Evolutionary conservation across 2,888 invertebrate genomes (phyloP), one percentile per base, ranked within the genome.

Genomic region (Ennomos erosarius): DNA sequence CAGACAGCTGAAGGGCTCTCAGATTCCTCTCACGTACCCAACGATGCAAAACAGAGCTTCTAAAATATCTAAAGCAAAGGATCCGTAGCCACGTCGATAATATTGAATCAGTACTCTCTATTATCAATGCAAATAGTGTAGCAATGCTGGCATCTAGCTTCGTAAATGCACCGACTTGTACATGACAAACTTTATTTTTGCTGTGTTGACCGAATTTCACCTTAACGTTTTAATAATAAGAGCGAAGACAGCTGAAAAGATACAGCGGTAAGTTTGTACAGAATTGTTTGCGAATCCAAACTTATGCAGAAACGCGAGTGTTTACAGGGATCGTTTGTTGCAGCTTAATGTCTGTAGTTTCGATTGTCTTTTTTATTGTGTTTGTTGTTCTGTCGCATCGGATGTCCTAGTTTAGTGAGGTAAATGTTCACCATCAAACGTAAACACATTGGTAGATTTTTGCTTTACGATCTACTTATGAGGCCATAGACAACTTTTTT

Each of bases 91-190:
- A 69, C 80, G 78, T 82, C 84, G 79, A 86, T 87, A 84, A 84
- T 84, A 87, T 87, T 85, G 82, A 86, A 86, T 87, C 84, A 82
- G 84, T 84, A 79, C 79, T 83, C 80, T 85, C 76, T 85, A 88
- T 88, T 88, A 88, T 86, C 87, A 85, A 85, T 87, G 87, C 85
- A 87, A 86, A 87, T 87, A 84, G 73, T 81, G 79, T 76, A 78
- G 78, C 79, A 80, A 69, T 75, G 79, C 79, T 72, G 77, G 75
- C 74, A 81, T 81, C 83, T 75, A 81, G 81, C 82, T 80, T 75
- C 80, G 83, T 81, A 81, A 85, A 85, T 87, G 87, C 85, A 84
- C 78, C 67, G 73, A 77, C 74, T 76, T 75, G 71, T 68, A 67
- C 51, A 6, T 4, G 44, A 66, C 71, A 75, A 70, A 74, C 65